Percentiles rank a stretch among this genome's conserved stretches.
Conservation (phyloP, 2,888 invertebrate species). For the Venusia cambrica region DNA sequence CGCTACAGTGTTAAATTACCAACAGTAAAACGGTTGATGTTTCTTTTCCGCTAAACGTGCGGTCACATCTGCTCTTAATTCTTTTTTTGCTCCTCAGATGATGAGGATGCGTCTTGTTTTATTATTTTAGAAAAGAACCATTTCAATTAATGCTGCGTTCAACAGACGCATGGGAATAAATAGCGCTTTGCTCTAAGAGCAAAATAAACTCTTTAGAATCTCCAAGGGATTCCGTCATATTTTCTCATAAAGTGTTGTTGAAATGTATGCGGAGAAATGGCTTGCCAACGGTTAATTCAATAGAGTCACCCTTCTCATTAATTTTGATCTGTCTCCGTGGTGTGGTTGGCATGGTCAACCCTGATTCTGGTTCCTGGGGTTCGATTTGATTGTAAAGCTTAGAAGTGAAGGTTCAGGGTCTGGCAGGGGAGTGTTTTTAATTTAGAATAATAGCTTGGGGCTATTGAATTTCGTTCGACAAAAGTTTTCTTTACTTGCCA, state of each 20-base stretch:
- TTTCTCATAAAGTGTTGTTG: constrained; percentile 16
- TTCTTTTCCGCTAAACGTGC: too few relatives aligned
- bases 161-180: constrained; percentile 32
- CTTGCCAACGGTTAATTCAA: constrained; percentile 44
- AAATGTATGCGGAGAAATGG: constrained; percentile 11
- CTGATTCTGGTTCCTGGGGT: constrained; percentile 41
- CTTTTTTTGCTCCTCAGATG: constrained; percentile 35
- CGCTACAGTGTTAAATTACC: too few relatives aligned
- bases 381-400: constrained; percentile 38
- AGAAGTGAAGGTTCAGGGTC: constrained; percentile 31
- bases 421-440: too few relatives aligned
- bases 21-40: too few relatives aligned
- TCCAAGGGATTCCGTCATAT: constrained; percentile 12
- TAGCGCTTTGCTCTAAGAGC: constrained; percentile 13
- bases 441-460: too few relatives aligned
- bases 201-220: constrained; percentile 9
- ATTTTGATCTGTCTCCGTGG: constrained; percentile 48
- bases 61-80: constrained; percentile 56
- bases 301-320: constrained; percentile 53
- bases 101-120: constrained; percentile 48
- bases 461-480: too few relatives aligned
- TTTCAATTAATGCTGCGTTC: constrained; percentile 40
- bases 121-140: constrained; percentile 40
- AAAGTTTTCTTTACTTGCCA: too few relatives aligned
- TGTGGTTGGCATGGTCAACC: constrained; percentile 41